Evolutionary conservation across 2,888 invertebrate genomes (phyloP).

Genomic region (Apamea sordens): DNA sequence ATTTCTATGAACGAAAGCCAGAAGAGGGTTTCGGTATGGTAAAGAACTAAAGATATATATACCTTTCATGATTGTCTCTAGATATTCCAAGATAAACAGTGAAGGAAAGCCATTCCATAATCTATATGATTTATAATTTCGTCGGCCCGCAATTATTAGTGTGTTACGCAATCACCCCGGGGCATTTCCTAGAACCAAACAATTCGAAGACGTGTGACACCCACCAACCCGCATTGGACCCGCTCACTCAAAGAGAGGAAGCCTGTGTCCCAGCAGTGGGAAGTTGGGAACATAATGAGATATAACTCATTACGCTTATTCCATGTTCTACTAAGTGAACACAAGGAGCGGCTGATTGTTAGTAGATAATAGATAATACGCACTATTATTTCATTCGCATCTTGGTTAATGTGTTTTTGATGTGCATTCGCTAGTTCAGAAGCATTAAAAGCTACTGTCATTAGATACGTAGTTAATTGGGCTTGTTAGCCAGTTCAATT

Average conservation of each 20-base stretch:
- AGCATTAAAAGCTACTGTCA: constrained; percentile 42
- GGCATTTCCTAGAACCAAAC: not conserved
- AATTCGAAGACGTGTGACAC: not conserved
- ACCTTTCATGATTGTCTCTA: not conserved
- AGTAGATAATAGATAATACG: constrained; percentile 53
- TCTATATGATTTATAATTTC: not conserved
- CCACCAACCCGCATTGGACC: not conserved
- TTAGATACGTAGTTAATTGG: constrained; percentile 58
- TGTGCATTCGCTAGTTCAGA: constrained; percentile 45
- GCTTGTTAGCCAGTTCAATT: constrained; percentile 58
- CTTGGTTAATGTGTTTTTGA: constrained; percentile 63
- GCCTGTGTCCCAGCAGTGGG: not conserved
- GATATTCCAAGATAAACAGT: not conserved
- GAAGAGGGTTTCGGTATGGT: constrained; percentile 21
- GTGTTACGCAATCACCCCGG: not conserved
- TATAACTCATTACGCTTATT: not conserved
- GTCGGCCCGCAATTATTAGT: not conserved
- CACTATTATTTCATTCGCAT: constrained; percentile 48
- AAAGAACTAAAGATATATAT: constrained; percentile 12
- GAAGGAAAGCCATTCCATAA: not conserved
- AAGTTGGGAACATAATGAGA: too few relatives aligned
- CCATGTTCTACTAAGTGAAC: constrained; percentile 33
- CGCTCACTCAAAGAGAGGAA: not conserved
- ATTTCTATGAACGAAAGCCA: constrained; percentile 41
- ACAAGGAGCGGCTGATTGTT: constrained; percentile 48